Evolutionary conservation across 2,888 invertebrate genomes (phyloP).

Genomic region (Bombylius major): DNA sequence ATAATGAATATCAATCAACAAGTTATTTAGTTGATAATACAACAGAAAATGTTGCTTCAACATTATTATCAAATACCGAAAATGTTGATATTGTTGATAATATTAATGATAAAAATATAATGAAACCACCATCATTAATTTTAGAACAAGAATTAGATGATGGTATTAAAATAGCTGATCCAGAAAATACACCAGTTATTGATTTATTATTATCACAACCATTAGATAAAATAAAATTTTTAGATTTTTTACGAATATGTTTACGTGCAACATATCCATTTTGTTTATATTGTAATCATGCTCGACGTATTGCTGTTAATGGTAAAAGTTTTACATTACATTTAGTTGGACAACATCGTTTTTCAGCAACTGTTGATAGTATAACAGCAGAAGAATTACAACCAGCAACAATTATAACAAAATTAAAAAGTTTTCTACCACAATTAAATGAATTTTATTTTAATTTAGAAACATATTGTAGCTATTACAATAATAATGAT

Average conservation of each 20-base stretch:
- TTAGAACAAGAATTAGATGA: constrained; percentile 17
- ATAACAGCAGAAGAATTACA: constrained; percentile 62
- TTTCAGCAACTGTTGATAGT: constrained; percentile 64
- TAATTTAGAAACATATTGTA: constrained; percentile 57
- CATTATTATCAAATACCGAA: too few species aligned
- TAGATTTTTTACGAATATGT: constrained; percentile 60
- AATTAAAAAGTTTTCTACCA: constrained; percentile 43
- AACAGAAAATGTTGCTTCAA: too few species aligned
- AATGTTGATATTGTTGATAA: too few species aligned
- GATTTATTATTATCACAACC: constrained; percentile 63
- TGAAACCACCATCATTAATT: too few species aligned
- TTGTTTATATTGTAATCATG: constrained; percentile 79
- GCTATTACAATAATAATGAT: constrained; percentile 27
- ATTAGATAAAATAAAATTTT: constrained; percentile 59
- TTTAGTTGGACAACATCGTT: constrained; percentile 66
- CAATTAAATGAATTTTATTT: constrained; percentile 53
- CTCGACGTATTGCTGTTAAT: constrained; percentile 71
- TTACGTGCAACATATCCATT: constrained; percentile 52
- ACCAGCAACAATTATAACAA: constrained; percentile 55
- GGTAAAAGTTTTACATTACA: constrained; percentile 69
- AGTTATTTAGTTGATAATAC: too few species aligned
- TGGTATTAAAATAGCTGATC: constrained; percentile 42
- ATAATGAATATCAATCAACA: too few species aligned
- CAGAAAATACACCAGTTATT: constrained; percentile 49
- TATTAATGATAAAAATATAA: too few species aligned